phyloP scores from a whole-genome alignment of 2,797 vertebrate species.

The Sebastes kiyomatsui region DNA sequence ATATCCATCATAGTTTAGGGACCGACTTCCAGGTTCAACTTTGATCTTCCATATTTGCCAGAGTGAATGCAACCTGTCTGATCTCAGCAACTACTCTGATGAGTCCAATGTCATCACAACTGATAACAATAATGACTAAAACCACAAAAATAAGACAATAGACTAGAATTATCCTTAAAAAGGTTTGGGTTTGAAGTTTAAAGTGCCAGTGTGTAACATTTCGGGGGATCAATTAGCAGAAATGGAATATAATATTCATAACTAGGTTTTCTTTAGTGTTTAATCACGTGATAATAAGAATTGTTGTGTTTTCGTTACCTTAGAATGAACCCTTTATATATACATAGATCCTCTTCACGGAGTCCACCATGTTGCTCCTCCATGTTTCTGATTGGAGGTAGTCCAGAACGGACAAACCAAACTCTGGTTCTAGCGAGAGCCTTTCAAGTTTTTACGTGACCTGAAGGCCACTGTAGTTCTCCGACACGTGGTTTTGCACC shows the following conservation, averaged over 20 bases:
- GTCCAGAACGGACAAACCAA: neutral
- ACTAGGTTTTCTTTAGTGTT: no score
- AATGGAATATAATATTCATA: no score
- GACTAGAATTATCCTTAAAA: neutral
- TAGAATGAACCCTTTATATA: no score
- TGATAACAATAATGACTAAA: neutral
- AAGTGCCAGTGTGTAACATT: neutral
- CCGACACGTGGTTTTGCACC: neutral
- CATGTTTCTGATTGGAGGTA: rapidly evolving
- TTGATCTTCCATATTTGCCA: neutral
- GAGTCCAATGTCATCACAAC: neutral
- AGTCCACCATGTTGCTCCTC: no score
- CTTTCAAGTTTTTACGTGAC: neutral
- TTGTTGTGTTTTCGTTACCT: no score
- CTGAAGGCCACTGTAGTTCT: neutral
- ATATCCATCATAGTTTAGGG: neutral
- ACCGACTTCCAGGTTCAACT: neutral
- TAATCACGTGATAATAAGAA: no score
- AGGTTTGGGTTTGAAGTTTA: no score
- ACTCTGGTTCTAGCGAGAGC: neutral
- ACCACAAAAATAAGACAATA: neutral
- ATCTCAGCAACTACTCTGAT: neutral
- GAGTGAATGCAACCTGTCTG: no score
- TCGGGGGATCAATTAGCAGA: no score
- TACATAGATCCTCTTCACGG: no score